Conservation (phyloP, 2,888 invertebrate species). For the Drosophila rellima region DNA sequence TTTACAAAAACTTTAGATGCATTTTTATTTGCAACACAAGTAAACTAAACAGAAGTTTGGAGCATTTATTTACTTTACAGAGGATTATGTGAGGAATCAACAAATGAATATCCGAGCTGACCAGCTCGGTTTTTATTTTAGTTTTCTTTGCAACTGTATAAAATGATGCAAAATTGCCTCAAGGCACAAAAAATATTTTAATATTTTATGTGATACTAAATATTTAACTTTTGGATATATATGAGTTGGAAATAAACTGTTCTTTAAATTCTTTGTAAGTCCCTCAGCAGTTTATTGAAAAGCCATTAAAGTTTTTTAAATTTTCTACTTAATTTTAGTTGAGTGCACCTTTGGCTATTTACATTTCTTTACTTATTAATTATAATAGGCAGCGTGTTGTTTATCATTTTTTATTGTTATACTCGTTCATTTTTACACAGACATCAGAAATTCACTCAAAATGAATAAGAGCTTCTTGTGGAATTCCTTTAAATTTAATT, state of each 20-base stretch:
- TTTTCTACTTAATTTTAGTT: constrained; percentile 4
- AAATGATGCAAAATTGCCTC: not conserved
- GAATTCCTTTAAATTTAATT: constrained; percentile 20
- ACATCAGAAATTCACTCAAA: constrained; percentile 6
- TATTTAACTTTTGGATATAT: too few species aligned
- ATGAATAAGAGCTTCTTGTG: constrained; percentile 9
- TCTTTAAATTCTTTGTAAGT: not conserved
- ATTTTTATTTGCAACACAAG: not conserved
- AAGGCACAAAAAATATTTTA: too few species aligned
- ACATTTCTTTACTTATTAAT: constrained; percentile 10
- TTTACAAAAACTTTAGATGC: constrained; percentile 4
- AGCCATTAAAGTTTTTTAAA: constrained; percentile 6
- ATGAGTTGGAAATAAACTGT: too few species aligned
- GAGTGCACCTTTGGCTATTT: constrained; percentile 17
- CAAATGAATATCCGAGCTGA: not conserved
- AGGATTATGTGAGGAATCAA: not conserved
- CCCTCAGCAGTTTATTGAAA: not conserved
- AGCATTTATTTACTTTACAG: constrained; percentile 1
- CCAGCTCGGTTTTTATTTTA: not conserved
- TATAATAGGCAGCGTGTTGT: constrained; percentile 18
- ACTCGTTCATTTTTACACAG: not conserved
- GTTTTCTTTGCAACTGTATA: not conserved
- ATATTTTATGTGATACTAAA: not conserved
- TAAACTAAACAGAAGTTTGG: not conserved
- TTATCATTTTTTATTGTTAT: constrained; percentile 11